A percentile compares a stretch with the other conserved stretches of the same genome.
Evolutionary conservation across 2,888 invertebrate genomes (phyloP).

Genomic region (Ischnus inquisitorius): DNA sequence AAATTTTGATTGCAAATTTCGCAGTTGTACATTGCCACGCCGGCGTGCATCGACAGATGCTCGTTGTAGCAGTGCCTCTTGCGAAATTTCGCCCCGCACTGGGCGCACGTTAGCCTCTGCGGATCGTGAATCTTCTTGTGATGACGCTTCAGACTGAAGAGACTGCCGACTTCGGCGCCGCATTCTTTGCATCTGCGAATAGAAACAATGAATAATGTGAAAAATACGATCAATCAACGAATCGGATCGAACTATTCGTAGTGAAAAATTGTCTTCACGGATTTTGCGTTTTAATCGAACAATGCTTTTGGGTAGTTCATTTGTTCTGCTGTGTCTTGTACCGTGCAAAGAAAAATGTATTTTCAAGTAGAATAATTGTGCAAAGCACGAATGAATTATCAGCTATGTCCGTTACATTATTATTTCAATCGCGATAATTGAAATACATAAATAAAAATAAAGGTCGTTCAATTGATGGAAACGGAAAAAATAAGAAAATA

Average conservation of each 20-base stretch:
- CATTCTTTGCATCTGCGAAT: constrained; percentile 84
- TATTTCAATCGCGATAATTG: too few relatives aligned
- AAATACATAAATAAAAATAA: too few relatives aligned
- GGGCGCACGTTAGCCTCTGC: constrained; percentile 84
- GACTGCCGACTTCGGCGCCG: constrained; percentile 86
- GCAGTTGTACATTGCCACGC: constrained; percentile 85
- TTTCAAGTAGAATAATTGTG: too few relatives aligned
- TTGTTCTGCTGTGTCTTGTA: too few relatives aligned
- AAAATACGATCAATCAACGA: background rate
- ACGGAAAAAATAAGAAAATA: too few relatives aligned
- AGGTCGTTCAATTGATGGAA: too few relatives aligned
- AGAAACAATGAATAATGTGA: background rate
- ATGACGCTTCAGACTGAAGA: constrained; percentile 88
- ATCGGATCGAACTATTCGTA: constrained; percentile 5
- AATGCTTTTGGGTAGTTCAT: too few relatives aligned
- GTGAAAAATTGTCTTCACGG: background rate
- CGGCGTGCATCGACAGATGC: constrained; percentile 87
- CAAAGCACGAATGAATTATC: too few relatives aligned
- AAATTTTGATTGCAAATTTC: constrained; percentile 87
- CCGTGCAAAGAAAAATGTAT: too few relatives aligned
- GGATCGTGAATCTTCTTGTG: constrained; percentile 86
- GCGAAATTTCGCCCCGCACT: constrained; percentile 86
- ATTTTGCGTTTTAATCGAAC: too few relatives aligned
- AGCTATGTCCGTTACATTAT: too few relatives aligned
- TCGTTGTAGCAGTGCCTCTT: constrained; percentile 87